These are phyloP conservation scores for Sipha maydis DNA, from an alignment of 2,888 invertebrate genomes.

Conservation along the genomic window DNA sequence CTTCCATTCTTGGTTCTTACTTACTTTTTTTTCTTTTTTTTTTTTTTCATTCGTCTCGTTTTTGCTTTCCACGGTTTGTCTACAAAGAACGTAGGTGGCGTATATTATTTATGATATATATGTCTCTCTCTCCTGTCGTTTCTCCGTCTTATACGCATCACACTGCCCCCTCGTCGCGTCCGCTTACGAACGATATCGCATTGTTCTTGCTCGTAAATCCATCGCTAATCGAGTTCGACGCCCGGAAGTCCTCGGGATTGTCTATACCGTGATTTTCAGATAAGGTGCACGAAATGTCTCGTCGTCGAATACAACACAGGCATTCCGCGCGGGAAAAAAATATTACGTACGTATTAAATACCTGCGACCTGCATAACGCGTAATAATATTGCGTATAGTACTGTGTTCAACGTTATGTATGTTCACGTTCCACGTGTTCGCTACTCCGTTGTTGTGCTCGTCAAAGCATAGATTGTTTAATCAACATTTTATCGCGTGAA, in stretches of 20 bases:
- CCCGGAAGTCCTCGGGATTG: constrained; percentile 50
- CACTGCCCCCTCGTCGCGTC: neutral
- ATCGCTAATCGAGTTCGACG: constrained; percentile 54
- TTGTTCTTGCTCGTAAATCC: constrained; percentile 53
- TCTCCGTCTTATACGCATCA: neutral
- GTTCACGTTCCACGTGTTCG: neutral
- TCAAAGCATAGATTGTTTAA: neutral
- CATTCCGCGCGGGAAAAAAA: neutral
- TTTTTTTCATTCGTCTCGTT: neutral
- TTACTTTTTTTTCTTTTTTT: constrained; percentile 25
- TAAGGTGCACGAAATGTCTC: constrained; percentile 1
- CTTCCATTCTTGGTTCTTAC: constrained; percentile 21
- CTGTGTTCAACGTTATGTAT: neutral
- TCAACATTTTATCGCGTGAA: no score
- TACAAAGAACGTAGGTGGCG: constrained; percentile 39
- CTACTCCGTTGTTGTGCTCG: neutral
- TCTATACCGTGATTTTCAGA: constrained; percentile 31
- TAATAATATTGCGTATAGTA: neutral
- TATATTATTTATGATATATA: neutral
- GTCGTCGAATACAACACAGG: neutral
- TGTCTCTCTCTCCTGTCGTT: neutral
- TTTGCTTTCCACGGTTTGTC: constrained; percentile 15
- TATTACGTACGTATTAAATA: no score
- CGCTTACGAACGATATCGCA: neutral
- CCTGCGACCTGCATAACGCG: neutral